Conservation (phyloP, 2,113 vertebrate genomes). For the Paradoxurus hermaphroditus region DNA sequence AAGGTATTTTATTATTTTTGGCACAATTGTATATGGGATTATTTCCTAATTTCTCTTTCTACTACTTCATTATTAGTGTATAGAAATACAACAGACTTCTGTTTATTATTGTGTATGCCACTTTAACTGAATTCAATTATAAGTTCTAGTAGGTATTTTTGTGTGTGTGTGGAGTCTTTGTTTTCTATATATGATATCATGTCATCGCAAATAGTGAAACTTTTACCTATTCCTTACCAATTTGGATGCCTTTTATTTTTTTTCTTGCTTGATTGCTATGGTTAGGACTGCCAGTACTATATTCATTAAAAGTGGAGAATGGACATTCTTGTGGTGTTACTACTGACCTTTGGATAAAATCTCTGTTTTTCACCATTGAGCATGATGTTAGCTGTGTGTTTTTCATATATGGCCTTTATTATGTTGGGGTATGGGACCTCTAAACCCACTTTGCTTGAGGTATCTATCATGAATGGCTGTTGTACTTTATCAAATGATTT, state of each 20-base stretch:
- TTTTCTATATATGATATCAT: not conserved
- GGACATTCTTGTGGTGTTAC: not conserved
- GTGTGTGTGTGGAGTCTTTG: not conserved
- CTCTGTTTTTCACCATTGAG: not conserved
- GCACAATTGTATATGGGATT: not conserved
- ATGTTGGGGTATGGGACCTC: not conserved
- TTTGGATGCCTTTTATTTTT: not conserved
- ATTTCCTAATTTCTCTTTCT: not conserved
- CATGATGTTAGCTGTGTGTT: not conserved
- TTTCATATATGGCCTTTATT: not conserved
- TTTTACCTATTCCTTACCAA: not conserved
- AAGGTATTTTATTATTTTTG: not conserved
- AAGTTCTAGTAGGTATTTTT: not conserved
- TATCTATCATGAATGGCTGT: not conserved
- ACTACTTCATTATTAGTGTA: not conserved
- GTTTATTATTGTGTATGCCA: not conserved
- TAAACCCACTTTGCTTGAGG: not conserved
- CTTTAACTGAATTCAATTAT: not conserved
- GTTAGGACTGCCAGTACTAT: not conserved
- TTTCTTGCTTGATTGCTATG: not conserved
- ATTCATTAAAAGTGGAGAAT: not conserved
- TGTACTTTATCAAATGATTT: not conserved
- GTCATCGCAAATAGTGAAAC: not conserved
- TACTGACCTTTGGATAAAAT: not conserved
- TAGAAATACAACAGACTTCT: not conserved